Evolutionary conservation across 64 coral and sea anemone species (phyloP).

Genomic region (Trachythela sp.): DNA sequence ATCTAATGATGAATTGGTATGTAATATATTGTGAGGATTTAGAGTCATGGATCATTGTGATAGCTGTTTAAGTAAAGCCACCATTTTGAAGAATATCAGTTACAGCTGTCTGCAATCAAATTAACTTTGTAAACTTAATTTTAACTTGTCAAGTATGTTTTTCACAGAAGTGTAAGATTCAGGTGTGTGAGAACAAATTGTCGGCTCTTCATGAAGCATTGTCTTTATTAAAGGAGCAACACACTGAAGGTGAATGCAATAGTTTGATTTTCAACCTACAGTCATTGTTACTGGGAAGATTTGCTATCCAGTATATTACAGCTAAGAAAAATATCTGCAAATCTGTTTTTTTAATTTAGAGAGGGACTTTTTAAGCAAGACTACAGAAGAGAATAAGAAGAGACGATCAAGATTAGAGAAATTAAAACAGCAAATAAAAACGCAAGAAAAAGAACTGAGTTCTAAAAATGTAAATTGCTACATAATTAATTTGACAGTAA

Average conservation of each 20-base stretch:
- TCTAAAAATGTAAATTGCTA: not conserved
- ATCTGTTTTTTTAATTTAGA: not conserved
- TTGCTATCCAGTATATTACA: no score
- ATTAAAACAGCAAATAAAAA: not conserved
- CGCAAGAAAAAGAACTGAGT: not conserved
- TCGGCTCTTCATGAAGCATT: not conserved
- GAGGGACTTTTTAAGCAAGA: not conserved
- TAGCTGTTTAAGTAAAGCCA: no score
- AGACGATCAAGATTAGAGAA: slow-evolving; percentile 23
- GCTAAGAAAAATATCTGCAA: no score
- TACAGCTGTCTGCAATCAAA: no score
- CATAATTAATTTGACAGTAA: no score
- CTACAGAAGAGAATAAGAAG: slow-evolving; percentile 8
- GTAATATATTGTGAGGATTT: not conserved
- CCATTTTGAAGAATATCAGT: no score
- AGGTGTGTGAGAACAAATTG: not conserved
- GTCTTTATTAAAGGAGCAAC: not conserved
- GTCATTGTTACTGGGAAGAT: no score
- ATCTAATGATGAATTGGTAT: slow-evolving; percentile 1
- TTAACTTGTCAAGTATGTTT: no score
- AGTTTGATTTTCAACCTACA: no score
- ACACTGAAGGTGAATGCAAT: not conserved
- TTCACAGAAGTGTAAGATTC: not conserved
- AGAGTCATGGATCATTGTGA: no score
- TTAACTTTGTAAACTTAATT: no score